These are phyloP conservation scores for Trichopoda pennipes DNA, from an alignment of 2,888 invertebrate species.

Conservation along the genomic window DNA sequence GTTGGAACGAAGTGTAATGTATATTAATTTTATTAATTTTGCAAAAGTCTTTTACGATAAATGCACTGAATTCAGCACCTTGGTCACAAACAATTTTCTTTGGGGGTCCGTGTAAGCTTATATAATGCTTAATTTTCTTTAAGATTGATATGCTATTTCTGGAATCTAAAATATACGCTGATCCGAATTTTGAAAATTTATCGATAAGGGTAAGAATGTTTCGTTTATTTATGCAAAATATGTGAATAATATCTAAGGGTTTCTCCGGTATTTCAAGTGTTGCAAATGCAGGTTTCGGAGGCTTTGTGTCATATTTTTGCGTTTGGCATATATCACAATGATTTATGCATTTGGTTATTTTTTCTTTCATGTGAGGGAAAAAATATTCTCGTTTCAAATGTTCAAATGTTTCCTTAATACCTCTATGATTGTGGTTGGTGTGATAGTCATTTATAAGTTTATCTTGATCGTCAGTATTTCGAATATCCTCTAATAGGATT, in stretches of 20 bases:
- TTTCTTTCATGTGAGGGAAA: conserved; percentile 42
- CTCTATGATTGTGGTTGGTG: conserved; percentile 21
- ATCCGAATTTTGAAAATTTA: conserved; percentile 61
- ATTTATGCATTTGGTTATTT: conserved; percentile 66
- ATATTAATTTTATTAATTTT: conserved; percentile 43
- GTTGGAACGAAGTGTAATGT: conserved; percentile 64
- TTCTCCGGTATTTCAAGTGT: too few species aligned
- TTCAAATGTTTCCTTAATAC: conserved; percentile 19
- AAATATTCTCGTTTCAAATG: conserved; percentile 36
- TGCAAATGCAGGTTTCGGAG: too few species aligned
- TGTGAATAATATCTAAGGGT: too few species aligned
- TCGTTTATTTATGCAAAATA: too few species aligned
- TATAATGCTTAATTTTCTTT: conserved; percentile 34
- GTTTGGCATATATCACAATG: conserved; percentile 63
- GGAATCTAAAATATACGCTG: conserved; percentile 50
- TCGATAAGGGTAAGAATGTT: conserved; percentile 59
- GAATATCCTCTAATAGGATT: conserved; percentile 1
- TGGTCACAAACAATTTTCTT: conserved; percentile 63
- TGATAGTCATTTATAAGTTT: conserved; percentile 29
- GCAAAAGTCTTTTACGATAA: conserved; percentile 62
- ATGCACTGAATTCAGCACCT: conserved; percentile 50
- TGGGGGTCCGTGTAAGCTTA: conserved; percentile 51
- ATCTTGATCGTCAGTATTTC: conserved; percentile 37
- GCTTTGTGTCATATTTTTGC: too few species aligned
- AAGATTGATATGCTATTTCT: conserved; percentile 61